Percentiles rank a stretch among this genome's conserved stretches.
These are phyloP conservation scores for Spea hammondii DNA, from an alignment of 2,797 vertebrate species.

Conservation along the genomic window DNA sequence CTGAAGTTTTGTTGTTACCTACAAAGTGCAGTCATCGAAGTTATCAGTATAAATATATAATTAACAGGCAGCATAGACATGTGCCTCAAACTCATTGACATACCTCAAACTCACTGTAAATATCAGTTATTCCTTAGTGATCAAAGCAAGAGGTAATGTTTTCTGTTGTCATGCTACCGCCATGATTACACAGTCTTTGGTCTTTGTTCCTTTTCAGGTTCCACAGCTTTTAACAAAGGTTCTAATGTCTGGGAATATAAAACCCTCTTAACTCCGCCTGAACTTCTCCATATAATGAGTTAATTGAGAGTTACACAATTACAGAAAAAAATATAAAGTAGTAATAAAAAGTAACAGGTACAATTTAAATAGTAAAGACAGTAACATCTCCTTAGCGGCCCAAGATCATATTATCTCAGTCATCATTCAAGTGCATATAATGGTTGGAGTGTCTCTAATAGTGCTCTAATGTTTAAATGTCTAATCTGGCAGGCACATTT, in stretches of 20 bases:
- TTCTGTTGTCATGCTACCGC: constrained; percentile 2
- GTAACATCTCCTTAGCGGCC: background rate
- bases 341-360: background rate
- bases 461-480: too few relatives aligned
- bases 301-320: background rate
- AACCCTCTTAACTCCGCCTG: background rate
- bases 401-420: background rate
- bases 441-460: too few relatives aligned
- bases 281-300: background rate
- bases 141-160: constrained; percentile 9
- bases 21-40: too few relatives aligned
- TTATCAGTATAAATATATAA: too few relatives aligned
- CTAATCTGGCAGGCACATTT: too few relatives aligned
- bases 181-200: background rate
- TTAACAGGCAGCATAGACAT: too few relatives aligned
- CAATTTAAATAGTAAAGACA: background rate
- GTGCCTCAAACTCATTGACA: too few relatives aligned
- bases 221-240: constrained; percentile 1
- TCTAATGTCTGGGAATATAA: background rate
- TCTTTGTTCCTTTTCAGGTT: constrained; percentile 5
- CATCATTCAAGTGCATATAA: background rate
- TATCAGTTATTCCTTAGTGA: background rate
- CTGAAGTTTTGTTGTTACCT: too few relatives aligned
- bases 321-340: too few relatives aligned
- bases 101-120: too few relatives aligned